Evolutionary conservation across 2,888 invertebrate genomes (phyloP).

Genomic region (Drosophila lutescens): DNA sequence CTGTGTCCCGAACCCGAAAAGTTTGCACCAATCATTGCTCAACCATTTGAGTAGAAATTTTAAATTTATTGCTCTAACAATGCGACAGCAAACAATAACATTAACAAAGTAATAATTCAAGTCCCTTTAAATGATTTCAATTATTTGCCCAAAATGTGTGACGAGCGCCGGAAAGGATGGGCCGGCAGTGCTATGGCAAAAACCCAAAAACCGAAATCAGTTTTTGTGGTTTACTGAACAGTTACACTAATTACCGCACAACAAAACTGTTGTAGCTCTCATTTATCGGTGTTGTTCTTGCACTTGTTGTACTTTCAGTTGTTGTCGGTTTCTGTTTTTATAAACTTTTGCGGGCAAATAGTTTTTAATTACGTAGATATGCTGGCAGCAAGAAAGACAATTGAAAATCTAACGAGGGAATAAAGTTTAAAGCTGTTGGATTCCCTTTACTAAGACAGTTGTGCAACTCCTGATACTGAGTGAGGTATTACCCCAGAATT

Average conservation of each 20-base stretch:
- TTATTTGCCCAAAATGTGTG: constrained; percentile 32
- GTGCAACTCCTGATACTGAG: constrained; percentile 3
- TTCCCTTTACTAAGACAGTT: too few relatives aligned
- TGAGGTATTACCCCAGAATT: neutral
- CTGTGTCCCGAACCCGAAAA: constrained; percentile 20
- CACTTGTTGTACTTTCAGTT: constrained; percentile 17
- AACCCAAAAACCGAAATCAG: constrained; percentile 55
- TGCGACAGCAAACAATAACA: constrained; percentile 43
- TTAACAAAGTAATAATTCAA: constrained; percentile 40
- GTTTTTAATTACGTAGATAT: constrained; percentile 62
- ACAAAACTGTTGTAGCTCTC: constrained; percentile 30
- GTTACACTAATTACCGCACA: constrained; percentile 68
- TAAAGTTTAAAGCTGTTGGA: constrained; percentile 13
- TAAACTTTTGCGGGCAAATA: constrained; percentile 62
- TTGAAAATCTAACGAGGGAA: constrained; percentile 24
- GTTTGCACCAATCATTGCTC: constrained; percentile 65
- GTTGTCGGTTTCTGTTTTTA: constrained; percentile 38
- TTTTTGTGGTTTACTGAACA: constrained; percentile 63
- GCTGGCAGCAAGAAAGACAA: constrained; percentile 31
- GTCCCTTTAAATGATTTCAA: constrained; percentile 32
- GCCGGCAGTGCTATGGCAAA: constrained; percentile 4
- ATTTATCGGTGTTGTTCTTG: constrained; percentile 19
- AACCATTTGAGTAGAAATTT: constrained; percentile 59
- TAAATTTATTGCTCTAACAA: constrained; percentile 55
- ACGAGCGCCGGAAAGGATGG: constrained; percentile 1